Evolutionary conservation across 1,140 invertebrate species (phyloP), one percentile per base, ranked within the genome.

Genomic region (Procambarus clarkii): DNA sequence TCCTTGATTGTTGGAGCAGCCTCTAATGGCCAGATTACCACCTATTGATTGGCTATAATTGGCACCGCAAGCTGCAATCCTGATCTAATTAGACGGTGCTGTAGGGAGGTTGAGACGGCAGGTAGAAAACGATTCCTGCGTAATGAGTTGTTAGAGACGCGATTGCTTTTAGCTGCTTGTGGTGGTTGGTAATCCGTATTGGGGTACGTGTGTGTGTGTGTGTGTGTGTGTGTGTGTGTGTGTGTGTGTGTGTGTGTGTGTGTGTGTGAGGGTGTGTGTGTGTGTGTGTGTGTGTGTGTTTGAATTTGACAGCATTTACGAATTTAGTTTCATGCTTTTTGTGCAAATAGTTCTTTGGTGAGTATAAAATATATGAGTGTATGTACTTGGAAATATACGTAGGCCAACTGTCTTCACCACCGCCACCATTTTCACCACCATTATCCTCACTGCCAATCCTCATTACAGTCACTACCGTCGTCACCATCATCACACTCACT

Each of bases 21-120:
- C 58, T 83, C 81, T 82, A 69, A 45, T 83, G 58, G 18, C 46
- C 81, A 83, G 81, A 83, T 83, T 83, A 83, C 34, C 54, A 54
- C 18, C 46, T 83, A 83, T 83, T 83, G 81, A 83, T 83, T 83
- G 5, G 60, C 69, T 48, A 54, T 83, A 83, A 83, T 69, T 83
- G 58, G 34, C 69, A 34, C 69, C 81, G 21, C 69, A 83, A 83
- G 58, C 24, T 69, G 58, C 81, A 45, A 8, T 18, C 58, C 60
- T 83, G 81, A 83, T 83, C 81, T 83, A 45, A 83, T 83, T 83
- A 83, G n/a, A 0, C 18, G 69, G 34, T 46, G 1, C 1, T 60
- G 69, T 13, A n/a, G 13, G n/a, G 9, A 64, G 60, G 60, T 18
- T 15, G 60, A 18, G 60, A 18, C 60, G 18, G 4, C 50, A 4